Evolutionary conservation across 1,140 invertebrate species (phyloP), one percentile per base, ranked within the genome.

Genomic region (Drosophila kurseongensis): DNA sequence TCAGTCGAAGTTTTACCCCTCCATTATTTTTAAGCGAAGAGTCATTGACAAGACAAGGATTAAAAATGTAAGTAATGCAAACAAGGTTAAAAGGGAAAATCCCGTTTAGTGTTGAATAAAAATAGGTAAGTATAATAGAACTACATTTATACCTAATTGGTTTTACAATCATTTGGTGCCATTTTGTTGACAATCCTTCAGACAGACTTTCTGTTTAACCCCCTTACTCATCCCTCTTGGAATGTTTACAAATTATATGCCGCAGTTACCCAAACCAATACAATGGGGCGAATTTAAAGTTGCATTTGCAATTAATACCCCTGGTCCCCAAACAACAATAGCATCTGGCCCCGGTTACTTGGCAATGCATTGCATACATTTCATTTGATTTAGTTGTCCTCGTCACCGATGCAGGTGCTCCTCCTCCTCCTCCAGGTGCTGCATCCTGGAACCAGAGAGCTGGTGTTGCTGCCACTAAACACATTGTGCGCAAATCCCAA

Each of bases 401-500:
- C 75, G n/a, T 74, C 78, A 61, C 27, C 57, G 40, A 29, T 36
- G 51, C 23, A 52, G 13, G 12, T 29, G 40, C 23, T 40, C 18
- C 38, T 60, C 29, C 35, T 29, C 38, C 29, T 27, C 50, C 50
- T 52, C 50, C 50, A 50, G 55, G 12, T 57, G 36, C 32, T n/a
- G 52, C 6, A 10, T 29, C n/a, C 48, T 47, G 50, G n/a, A 35
- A 16, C 8, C 41, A 38, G 29, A 27, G 48, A 27, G n/a, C 48
- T 44, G 72, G 51, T 71, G 61, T 76, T 48, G 60, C 69, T 69
- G 83, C 60, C 69, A 75, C 83, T 89, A 86, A 88, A 86, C 83
- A 86, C 82, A 89, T 85, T 85, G 82, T 85, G 82, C 83, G 65
- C 82, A 89, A 86, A 79, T 88, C 82, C 79, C 84, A 73, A 59